Evolutionary conservation across 2,797 vertebrate genomes (phyloP).

Genomic region (Gymnodraco acuticeps): DNA sequence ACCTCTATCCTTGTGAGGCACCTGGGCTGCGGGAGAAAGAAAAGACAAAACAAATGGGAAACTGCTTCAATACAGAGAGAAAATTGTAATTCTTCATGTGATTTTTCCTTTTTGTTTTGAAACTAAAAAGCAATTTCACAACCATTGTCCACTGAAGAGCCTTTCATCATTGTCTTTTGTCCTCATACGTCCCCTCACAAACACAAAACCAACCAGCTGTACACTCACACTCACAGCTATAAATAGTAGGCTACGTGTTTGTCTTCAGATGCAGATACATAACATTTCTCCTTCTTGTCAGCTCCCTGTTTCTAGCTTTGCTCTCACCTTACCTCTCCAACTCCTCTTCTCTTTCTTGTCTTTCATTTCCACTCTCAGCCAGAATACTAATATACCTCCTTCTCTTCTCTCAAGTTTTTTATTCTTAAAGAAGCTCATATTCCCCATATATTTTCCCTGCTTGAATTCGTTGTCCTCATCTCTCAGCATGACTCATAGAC

Average conservation of each 20-base stretch:
- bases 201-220: slow-evolving; percentile 34
- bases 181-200: slow-evolving; percentile 11
- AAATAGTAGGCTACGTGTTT: slow-evolving; percentile 56
- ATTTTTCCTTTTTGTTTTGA: slow-evolving; percentile 13
- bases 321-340: slow-evolving; percentile 23
- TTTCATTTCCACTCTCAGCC: slow-evolving; percentile 35
- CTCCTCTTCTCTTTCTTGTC: slow-evolving; percentile 49
- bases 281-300: slow-evolving; percentile 54
- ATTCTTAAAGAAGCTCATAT: slow-evolving; percentile 56
- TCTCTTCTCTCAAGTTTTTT: slow-evolving; percentile 43
- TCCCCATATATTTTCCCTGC: slow-evolving; percentile 65
- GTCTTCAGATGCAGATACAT: slow-evolving; percentile 44
- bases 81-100: neutral
- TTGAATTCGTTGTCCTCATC: slow-evolving; percentile 61
- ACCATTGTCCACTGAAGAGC: slow-evolving; percentile 15
- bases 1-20: neutral
- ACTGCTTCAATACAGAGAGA: neutral
- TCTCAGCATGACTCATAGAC: slow-evolving; percentile 69
- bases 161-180: slow-evolving; percentile 23
- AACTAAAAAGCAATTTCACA: slow-evolving; percentile 9
- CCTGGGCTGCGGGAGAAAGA: neutral
- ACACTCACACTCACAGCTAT: slow-evolving; percentile 42
- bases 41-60: neutral
- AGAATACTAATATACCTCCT: slow-evolving; percentile 59
- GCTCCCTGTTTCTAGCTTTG: slow-evolving; percentile 17